These are phyloP conservation scores for Odontocolon sp. DNA, from an alignment of 2,888 invertebrate species.

Conservation along the genomic window DNA sequence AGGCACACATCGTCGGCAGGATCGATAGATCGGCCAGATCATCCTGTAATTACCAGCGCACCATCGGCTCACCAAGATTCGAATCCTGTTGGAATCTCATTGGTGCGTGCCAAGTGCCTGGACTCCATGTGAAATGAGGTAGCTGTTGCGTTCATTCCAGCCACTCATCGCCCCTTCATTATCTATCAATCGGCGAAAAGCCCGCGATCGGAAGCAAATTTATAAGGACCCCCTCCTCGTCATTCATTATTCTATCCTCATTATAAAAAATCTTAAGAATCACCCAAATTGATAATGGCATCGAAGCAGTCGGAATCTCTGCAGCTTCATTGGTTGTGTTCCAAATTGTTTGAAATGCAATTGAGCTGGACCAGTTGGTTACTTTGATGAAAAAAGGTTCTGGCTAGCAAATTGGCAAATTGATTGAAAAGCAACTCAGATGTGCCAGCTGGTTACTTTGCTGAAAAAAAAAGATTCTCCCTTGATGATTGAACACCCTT, in stretches of 20 bases:
- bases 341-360: too few relatives aligned
- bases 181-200: constrained; percentile 57
- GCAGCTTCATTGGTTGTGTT: too few relatives aligned
- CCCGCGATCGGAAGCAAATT: constrained; percentile 31
- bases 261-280: constrained; percentile 75
- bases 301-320: too few relatives aligned
- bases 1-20: constrained; percentile 58
- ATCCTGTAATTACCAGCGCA: constrained; percentile 58
- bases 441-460: too few relatives aligned
- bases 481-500: too few relatives aligned
- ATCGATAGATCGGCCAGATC: constrained; percentile 62
- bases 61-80: constrained; percentile 32
- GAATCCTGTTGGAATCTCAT: constrained; percentile 34
- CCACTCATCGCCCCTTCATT: constrained; percentile 77
- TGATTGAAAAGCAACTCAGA: too few relatives aligned
- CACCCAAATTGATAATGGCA: constrained; percentile 78
- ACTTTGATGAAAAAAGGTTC: too few relatives aligned
- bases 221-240: not conserved
- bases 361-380: too few relatives aligned
- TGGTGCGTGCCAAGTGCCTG: constrained; percentile 53
- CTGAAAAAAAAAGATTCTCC: too few relatives aligned
- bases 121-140: constrained; percentile 47
- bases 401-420: too few relatives aligned
- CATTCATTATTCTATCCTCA: constrained; percentile 16
- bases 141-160: constrained; percentile 52